phyloP scores from a whole-genome alignment of 2,888 invertebrate genomes.

The Callyntrura sp. region DNA sequence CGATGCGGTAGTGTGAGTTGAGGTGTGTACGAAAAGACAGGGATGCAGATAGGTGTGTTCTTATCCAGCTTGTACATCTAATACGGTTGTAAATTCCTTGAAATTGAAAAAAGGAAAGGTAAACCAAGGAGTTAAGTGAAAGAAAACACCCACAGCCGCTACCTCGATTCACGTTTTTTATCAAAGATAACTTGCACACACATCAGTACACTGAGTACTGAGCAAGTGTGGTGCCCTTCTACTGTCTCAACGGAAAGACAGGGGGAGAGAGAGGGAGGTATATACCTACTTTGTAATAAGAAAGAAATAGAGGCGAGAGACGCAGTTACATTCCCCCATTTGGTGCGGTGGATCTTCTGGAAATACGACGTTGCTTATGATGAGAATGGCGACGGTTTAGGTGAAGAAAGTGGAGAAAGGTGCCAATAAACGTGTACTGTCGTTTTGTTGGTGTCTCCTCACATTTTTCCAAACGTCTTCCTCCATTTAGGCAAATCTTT shows the following conservation, averaged over 20 bases:
- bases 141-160: constrained; percentile 68
- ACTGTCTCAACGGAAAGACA: not conserved
- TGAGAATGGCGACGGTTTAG: not conserved
- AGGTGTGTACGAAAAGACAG: constrained; percentile 36
- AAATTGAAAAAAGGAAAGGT: constrained; percentile 67
- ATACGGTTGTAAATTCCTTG: constrained; percentile 45
- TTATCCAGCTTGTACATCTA: constrained; percentile 37
- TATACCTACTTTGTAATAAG: not conserved
- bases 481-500: constrained; percentile 46
- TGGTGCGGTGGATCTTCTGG: not conserved
- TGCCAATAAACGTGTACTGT: constrained; percentile 36
- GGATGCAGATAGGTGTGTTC: not conserved
- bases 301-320: not conserved
- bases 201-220: not conserved
- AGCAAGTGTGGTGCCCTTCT: constrained; percentile 28
- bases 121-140: constrained; percentile 70
- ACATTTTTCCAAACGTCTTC: constrained; percentile 3
- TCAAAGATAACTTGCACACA: constrained; percentile 68
- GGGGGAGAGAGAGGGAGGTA: constrained; percentile 5
- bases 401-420: constrained; percentile 20
- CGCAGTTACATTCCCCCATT: not conserved
- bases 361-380: not conserved
- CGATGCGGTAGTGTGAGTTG: constrained; percentile 31
- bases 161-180: constrained; percentile 48
- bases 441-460: not conserved